Conservation (phyloP, 2,888 invertebrate genomes). For the Erebia aethiops region DNA sequence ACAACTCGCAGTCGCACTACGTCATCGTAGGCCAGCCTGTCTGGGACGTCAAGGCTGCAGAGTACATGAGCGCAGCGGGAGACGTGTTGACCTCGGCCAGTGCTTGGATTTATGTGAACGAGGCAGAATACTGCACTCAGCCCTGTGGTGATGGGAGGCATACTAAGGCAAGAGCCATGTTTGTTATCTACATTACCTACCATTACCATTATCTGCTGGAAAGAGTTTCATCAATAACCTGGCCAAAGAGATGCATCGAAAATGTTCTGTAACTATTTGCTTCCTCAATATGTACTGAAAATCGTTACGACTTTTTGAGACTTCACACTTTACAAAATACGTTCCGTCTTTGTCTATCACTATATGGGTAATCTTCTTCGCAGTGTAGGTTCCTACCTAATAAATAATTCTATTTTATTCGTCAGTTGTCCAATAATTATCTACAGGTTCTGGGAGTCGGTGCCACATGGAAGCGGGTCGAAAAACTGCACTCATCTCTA, state of each 20-base stretch:
- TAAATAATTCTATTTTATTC: too few species aligned
- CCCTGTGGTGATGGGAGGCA: constrained; percentile 79
- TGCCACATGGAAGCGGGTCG: constrained; percentile 66
- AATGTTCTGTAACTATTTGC: too few species aligned
- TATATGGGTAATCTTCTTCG: too few species aligned
- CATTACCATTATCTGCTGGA: too few species aligned
- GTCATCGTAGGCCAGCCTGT: constrained; percentile 85
- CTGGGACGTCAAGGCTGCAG: constrained; percentile 80
- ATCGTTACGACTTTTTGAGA: too few species aligned
- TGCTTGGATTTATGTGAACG: constrained; percentile 84
- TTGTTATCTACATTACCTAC: too few species aligned
- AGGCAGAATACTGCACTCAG: constrained; percentile 83
- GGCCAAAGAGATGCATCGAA: too few species aligned
- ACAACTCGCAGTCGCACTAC: constrained; percentile 77
- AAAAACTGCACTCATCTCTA: constrained; percentile 47
- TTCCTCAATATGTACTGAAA: too few species aligned
- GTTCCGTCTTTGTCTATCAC: too few species aligned
- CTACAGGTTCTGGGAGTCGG: constrained; percentile 66
- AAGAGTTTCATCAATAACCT: too few species aligned
- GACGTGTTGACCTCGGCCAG: constrained; percentile 84
- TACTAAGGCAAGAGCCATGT: constrained; percentile 59
- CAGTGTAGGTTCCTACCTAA: too few species aligned
- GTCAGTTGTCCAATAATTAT: neutral
- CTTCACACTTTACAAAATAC: too few species aligned
- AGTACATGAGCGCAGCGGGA: constrained; percentile 79